Percentiles rank a stretch among this genome's conserved stretches.
These are phyloP conservation scores for Emydura subglobosa DNA, from an alignment of 2,113 vertebrate species.

Conservation along the genomic window DNA sequence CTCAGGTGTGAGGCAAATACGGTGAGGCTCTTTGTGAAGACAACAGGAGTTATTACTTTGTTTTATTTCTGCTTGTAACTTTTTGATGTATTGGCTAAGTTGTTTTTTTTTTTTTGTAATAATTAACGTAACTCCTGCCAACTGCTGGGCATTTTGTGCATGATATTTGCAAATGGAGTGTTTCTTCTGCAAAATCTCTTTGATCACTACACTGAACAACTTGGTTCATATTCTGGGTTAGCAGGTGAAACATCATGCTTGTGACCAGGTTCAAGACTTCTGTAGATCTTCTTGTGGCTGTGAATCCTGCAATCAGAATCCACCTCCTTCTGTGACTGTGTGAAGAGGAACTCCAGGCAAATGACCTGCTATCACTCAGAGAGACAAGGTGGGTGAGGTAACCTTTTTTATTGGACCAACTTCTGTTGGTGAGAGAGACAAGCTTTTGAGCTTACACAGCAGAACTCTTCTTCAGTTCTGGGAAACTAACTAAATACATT, in stretches of 20 bases:
- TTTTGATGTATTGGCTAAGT: background rate
- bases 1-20: background rate
- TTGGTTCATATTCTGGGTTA: background rate
- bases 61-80: background rate
- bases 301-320: background rate
- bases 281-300: background rate
- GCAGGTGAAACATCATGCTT: background rate
- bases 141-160: background rate
- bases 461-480: background rate
- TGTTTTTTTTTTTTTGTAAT: background rate
- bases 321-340: background rate
- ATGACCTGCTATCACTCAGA: background rate
- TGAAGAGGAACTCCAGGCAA: background rate
- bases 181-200: background rate
- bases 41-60: background rate
- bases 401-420: background rate
- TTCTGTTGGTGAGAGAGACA: background rate
- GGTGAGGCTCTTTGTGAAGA: background rate
- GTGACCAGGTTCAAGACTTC: background rate
- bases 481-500: background rate
- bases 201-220: background rate
- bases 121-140: background rate
- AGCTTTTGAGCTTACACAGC: background rate
- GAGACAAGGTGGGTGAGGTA: background rate
- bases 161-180: background rate